Conservation (phyloP, 2,797 vertebrate species). For the Tragelaphus oryx region DNA sequence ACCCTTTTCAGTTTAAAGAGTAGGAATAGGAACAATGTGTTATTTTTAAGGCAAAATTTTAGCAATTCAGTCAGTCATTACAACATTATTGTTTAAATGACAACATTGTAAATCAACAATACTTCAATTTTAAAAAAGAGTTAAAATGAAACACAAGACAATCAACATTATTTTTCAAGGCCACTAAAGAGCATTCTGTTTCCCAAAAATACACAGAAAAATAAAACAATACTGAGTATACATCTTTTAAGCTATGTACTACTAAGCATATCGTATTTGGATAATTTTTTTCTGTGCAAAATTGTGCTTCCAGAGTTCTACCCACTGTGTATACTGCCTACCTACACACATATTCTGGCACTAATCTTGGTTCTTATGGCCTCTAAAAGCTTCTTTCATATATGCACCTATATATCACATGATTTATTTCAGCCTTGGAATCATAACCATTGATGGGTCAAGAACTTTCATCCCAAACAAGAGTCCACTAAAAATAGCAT, state of each 20-base stretch:
- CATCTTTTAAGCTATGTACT: background rate
- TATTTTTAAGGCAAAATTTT: background rate
- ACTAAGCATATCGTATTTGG: background rate
- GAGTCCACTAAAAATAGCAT: background rate
- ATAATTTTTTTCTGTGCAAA: background rate
- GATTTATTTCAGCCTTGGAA: background rate
- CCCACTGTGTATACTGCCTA: background rate
- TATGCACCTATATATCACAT: background rate
- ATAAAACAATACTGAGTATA: background rate
- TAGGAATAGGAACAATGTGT: background rate
- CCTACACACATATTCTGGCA: background rate
- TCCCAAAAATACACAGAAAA: background rate
- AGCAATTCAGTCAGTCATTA: background rate
- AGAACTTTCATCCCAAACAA: background rate
- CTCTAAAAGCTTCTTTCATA: background rate
- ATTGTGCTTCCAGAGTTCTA: background rate
- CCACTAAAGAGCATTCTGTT: background rate
- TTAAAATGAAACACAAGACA: background rate
- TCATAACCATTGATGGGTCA: background rate
- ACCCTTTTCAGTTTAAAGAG: constrained; percentile 1
- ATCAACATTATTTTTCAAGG: background rate
- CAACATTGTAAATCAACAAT: background rate
- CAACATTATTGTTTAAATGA: background rate
- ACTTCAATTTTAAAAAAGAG: background rate
- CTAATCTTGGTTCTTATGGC: background rate